Conservation (phyloP, 1,140 invertebrate genomes). For the Drosophila varians region DNA sequence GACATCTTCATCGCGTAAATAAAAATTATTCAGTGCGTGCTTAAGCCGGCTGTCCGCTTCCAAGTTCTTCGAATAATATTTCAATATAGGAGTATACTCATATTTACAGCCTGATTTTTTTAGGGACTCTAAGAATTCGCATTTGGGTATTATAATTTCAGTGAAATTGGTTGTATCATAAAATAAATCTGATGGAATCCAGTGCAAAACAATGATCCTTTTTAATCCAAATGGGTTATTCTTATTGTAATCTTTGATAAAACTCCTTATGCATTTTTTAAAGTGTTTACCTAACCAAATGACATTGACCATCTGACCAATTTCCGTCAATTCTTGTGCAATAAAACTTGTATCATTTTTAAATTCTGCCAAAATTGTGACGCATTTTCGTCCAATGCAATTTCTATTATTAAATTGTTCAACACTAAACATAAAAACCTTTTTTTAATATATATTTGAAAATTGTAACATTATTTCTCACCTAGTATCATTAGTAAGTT, state of each 20-base stretch:
- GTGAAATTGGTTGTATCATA: constrained; percentile 84
- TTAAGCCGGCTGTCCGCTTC: constrained; percentile 84
- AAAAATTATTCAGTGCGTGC: constrained; percentile 72
- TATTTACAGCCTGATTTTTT: constrained; percentile 85
- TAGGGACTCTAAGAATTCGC: constrained; percentile 82
- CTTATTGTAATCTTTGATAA: constrained; percentile 29
- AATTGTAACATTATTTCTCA: constrained; percentile 8
- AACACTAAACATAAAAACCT: constrained; percentile 12
- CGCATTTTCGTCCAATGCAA: constrained; percentile 39
- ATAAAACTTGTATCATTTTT: constrained; percentile 59
- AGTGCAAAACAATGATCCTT: constrained; percentile 87
- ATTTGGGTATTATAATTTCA: constrained; percentile 85
- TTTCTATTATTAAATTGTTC: constrained; percentile 37
- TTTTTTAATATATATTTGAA: neutral
- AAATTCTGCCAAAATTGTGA: constrained; percentile 56
- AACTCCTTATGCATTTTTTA: constrained; percentile 70
- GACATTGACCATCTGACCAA: constrained; percentile 86
- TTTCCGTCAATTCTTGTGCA: constrained; percentile 38
- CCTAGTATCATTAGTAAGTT: constrained; percentile 15
- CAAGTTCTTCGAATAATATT: constrained; percentile 87
- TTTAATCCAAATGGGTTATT: constrained; percentile 71
- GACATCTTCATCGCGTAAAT: constrained; percentile 21
- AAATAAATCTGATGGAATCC: constrained; percentile 88
- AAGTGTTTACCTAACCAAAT: constrained; percentile 87
- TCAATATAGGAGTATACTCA: constrained; percentile 87